Evolutionary conservation across 2,797 vertebrate genomes (phyloP).

Genomic region (Nyctalus aviator): DNA sequence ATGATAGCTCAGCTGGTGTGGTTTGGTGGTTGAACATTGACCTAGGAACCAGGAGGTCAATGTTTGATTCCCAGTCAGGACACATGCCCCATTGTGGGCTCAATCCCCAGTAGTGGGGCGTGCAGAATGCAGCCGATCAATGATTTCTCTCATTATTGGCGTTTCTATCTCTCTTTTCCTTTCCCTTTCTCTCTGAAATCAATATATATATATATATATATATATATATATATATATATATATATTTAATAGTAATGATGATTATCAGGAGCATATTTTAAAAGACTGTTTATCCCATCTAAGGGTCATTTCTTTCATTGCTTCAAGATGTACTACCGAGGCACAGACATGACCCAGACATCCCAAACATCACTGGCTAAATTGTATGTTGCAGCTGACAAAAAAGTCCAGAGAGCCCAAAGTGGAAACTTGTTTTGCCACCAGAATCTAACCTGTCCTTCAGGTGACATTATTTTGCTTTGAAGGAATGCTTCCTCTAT

Average conservation of each 20-base stretch:
- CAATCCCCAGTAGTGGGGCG: too few relatives aligned
- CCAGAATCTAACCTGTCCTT: neutral
- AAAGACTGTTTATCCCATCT: slow-evolving; percentile 55
- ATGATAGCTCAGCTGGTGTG: too few relatives aligned
- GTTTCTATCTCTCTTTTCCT: too few relatives aligned
- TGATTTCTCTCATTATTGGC: too few relatives aligned
- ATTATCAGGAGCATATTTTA: slow-evolving; percentile 33
- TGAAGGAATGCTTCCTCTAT: neutral
- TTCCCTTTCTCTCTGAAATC: too few relatives aligned
- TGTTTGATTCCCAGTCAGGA: too few relatives aligned
- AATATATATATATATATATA: too few relatives aligned
- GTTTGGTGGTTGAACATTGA: too few relatives aligned
- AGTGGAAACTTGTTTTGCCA: neutral
- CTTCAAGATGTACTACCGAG: neutral
- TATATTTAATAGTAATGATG: slow-evolving; percentile 43
- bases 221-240: too few relatives aligned
- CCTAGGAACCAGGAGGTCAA: too few relatives aligned
- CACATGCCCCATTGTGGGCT: too few relatives aligned
- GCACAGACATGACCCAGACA: neutral
- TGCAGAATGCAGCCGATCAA: too few relatives aligned
- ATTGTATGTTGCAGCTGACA: neutral
- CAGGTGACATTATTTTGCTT: neutral
- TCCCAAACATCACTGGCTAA: neutral
- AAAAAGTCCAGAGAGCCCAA: neutral
- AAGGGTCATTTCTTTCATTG: slow-evolving; percentile 6